Conservation (phyloP, 2,797 vertebrate genomes). For the Salarias fasciatus region DNA sequence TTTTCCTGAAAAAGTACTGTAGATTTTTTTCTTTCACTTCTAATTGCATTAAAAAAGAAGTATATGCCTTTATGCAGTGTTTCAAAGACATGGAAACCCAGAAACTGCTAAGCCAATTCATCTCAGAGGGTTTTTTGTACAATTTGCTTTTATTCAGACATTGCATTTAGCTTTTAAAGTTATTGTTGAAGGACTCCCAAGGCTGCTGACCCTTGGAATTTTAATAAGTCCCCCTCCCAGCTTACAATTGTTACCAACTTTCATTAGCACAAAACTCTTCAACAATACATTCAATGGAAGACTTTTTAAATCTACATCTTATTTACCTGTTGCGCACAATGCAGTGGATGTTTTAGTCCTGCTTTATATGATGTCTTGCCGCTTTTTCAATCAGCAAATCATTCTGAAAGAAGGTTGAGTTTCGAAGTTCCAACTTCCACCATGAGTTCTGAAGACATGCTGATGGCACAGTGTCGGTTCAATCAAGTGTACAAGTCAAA, state of each 20-base stretch:
- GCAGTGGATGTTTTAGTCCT: background rate
- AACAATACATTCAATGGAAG: slow-evolving; percentile 14
- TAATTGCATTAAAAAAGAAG: slow-evolving; percentile 75
- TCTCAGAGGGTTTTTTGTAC: slow-evolving; percentile 43
- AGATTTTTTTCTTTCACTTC: slow-evolving; percentile 62
- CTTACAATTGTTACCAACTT: slow-evolving; percentile 40
- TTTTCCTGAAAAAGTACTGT: slow-evolving; percentile 70
- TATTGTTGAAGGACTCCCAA: slow-evolving; percentile 63
- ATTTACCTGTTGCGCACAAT: background rate
- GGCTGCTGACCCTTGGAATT: slow-evolving; percentile 65
- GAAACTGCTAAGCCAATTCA: slow-evolving; percentile 44
- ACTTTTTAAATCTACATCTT: slow-evolving; percentile 1
- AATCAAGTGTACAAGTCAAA: too few species aligned
- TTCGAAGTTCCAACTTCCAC: too few species aligned
- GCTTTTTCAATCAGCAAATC: background rate
- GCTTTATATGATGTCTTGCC: background rate
- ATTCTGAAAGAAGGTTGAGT: background rate
- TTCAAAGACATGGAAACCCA: slow-evolving; percentile 71
- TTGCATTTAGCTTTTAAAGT: slow-evolving; percentile 64
- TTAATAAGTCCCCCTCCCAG: slow-evolving; percentile 32
- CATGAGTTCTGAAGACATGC: too few species aligned
- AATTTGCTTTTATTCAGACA: slow-evolving; percentile 54
- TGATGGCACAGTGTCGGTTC: too few species aligned
- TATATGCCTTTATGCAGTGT: slow-evolving; percentile 73
- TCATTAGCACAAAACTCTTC: slow-evolving; percentile 22